Percentiles rank a stretch among this genome's conserved stretches.
These are phyloP conservation scores for Allobates femoralis DNA, from an alignment of 2,797 vertebrate genomes.

Conservation along the genomic window DNA sequence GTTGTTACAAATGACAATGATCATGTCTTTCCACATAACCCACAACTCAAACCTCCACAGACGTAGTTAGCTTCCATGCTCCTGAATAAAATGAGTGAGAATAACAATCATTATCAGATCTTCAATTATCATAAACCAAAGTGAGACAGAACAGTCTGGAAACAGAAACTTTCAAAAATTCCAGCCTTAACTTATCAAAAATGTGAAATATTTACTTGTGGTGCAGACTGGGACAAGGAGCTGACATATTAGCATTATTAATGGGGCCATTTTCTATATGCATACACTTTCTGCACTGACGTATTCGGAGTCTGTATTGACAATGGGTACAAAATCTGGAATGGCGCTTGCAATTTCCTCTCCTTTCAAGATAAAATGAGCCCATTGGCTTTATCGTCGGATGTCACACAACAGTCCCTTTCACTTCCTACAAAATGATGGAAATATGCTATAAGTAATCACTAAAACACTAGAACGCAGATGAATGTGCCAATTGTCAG, in stretches of 20 bases:
- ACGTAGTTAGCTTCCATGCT: neutral
- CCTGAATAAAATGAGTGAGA: neutral
- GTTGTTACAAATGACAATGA: too few relatives aligned
- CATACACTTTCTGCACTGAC: neutral
- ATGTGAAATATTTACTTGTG: neutral
- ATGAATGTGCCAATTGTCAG: constrained; percentile 56
- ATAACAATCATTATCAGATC: neutral
- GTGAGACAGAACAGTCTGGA: neutral
- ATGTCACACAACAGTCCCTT: constrained; percentile 34
- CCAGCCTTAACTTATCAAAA: neutral
- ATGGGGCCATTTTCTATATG: neutral
- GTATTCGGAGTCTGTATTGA: neutral
- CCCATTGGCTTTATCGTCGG: neutral
- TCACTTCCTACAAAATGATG: constrained; percentile 34
- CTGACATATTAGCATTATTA: neutral
- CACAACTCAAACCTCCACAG: too few relatives aligned
- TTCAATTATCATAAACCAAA: neutral
- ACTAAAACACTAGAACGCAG: neutral
- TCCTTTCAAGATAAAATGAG: constrained; percentile 49
- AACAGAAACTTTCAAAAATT: neutral
- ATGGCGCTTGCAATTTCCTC: constrained; percentile 22
- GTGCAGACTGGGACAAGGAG: neutral
- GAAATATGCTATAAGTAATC: constrained; percentile 47
- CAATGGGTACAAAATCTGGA: constrained; percentile 11
- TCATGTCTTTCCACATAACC: too few relatives aligned